phyloP scores from a whole-genome alignment of 1,140 invertebrate species.

The Drosophila bipectinata region DNA sequence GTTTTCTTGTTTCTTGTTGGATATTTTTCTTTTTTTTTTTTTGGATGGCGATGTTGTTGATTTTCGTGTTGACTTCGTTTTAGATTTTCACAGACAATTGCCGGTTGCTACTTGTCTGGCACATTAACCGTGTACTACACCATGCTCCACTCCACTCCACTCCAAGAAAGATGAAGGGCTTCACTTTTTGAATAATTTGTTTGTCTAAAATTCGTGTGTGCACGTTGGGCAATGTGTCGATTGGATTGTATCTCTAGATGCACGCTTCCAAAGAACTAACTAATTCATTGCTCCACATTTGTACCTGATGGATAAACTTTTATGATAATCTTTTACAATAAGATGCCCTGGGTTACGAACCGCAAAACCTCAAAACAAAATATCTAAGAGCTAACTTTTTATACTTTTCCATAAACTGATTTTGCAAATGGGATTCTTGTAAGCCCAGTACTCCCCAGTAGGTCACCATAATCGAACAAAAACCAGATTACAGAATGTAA shows the following conservation, averaged over 20 bases:
- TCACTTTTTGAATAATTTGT: conserved; percentile 21
- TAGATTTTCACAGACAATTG: conserved; percentile 69
- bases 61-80: conserved; percentile 40
- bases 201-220: conserved; percentile 13
- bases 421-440: neutral
- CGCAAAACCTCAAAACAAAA: neutral
- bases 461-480: conserved; percentile 1
- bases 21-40: neutral
- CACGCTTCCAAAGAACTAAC: conserved; percentile 15
- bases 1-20: conserved; percentile 9
- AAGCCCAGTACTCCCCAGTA: neutral
- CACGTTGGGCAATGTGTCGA: conserved; percentile 41
- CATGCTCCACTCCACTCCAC: neutral
- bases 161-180: conserved; percentile 26
- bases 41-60: conserved; percentile 23
- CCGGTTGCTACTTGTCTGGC: conserved; percentile 41
- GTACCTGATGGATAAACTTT: neutral
- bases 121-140: conserved; percentile 28
- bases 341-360: neutral
- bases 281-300: neutral
- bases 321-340: no score
- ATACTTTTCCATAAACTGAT: neutral
- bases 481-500: conserved; percentile 6
- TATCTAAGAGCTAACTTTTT: no score
- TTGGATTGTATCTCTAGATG: conserved; percentile 32